phyloP scores from a whole-genome alignment of 2,888 invertebrate species.

The Phanerotoma sp. region DNA sequence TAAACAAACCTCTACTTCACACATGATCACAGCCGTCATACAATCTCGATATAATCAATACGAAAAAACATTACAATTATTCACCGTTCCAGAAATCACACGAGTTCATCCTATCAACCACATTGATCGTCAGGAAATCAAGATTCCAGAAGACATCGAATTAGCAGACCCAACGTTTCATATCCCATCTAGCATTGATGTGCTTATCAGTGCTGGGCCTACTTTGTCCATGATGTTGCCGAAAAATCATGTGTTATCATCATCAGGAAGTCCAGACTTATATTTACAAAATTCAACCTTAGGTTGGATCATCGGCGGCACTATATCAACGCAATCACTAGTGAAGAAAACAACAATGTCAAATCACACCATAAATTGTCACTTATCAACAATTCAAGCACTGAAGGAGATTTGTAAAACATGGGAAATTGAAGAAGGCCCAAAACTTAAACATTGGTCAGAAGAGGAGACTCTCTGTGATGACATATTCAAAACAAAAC shows the following conservation, averaged over 20 bases:
- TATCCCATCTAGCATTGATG: slow-evolving; percentile 18
- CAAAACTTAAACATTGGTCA: not conserved
- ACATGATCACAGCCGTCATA: no score
- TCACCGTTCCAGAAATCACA: no score
- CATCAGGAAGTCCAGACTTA: slow-evolving; percentile 1
- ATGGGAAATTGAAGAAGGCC: slow-evolving; percentile 3
- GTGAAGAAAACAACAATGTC: not conserved
- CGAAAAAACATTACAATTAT: no score
- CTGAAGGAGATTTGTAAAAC: not conserved
- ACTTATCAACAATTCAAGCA: not conserved
- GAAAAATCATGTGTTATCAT: slow-evolving; percentile 14
- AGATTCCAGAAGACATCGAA: slow-evolving; percentile 5
- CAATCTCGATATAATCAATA: no score
- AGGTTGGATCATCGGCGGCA: slow-evolving; percentile 23
- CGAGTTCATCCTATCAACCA: slow-evolving; percentile 12
- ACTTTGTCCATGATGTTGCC: slow-evolving; percentile 1
- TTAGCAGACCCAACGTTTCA: slow-evolving; percentile 26
- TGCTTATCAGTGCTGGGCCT: slow-evolving; percentile 17
- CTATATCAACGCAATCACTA: not conserved
- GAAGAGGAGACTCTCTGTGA: slow-evolving; percentile 12
- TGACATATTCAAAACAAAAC: slow-evolving; percentile 11
- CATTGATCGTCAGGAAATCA: not conserved
- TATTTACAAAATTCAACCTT: slow-evolving; percentile 20
- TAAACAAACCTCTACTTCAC: no score
- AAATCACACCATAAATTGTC: not conserved